These are phyloP conservation scores for Leptopilina drosophilae DNA, from an alignment of 2,888 invertebrate genomes.

Conservation along the genomic window DNA sequence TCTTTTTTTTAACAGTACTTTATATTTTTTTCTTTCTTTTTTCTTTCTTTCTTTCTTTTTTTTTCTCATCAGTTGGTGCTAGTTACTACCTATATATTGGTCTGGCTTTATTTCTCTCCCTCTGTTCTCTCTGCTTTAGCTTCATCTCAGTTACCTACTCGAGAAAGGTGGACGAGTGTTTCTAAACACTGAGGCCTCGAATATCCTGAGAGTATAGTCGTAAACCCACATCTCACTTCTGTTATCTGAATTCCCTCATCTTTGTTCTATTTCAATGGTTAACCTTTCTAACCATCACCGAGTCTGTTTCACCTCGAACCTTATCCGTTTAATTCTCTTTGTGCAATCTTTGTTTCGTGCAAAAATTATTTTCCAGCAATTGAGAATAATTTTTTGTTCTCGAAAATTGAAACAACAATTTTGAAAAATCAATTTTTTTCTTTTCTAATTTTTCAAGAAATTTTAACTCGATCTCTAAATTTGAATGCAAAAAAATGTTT, in stretches of 20 bases:
- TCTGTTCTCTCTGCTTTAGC: too few relatives aligned
- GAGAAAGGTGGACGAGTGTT: background rate
- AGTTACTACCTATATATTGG: too few relatives aligned
- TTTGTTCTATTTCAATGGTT: conserved; percentile 8
- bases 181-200: background rate
- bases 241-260: conserved; percentile 12
- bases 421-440: background rate
- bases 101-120: too few relatives aligned
- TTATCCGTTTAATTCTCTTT: background rate
- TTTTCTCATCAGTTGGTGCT: too few relatives aligned
- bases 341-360: background rate
- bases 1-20: too few relatives aligned
- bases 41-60: background rate
- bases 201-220: background rate
- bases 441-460: background rate
- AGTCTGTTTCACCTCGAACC: background rate
- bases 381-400: background rate
- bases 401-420: background rate
- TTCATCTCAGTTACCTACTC: background rate
- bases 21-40: background rate
- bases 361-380: background rate
- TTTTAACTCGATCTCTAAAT: too few relatives aligned
- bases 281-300: background rate
- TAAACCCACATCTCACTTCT: conserved; percentile 14
- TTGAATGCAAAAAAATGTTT: too few relatives aligned